A percentile compares a stretch with the other conserved stretches of the same genome.
Evolutionary conservation across 2,797 vertebrate species (phyloP).

Genomic region (Falco naumanni): DNA sequence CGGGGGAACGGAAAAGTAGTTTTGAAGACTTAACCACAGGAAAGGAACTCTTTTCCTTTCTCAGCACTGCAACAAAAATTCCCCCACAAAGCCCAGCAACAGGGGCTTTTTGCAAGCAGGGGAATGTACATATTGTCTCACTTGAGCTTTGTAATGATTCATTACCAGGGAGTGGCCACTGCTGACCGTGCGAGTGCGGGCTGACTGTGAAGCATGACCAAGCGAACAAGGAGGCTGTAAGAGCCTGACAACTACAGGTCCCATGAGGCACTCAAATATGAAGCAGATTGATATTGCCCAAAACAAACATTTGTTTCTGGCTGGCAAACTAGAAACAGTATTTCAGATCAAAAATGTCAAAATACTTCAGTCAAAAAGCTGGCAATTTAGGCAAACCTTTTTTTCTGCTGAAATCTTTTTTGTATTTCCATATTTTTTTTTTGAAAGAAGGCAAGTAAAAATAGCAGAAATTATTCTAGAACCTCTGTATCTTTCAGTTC

Average conservation of each 20-base stretch:
- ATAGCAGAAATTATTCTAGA: not conserved
- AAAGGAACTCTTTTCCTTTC: conserved; percentile 12
- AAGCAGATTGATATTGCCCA: not conserved
- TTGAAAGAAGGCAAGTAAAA: not conserved
- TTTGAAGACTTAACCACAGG: not conserved
- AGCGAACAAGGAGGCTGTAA: not conserved
- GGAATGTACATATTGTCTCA: not conserved
- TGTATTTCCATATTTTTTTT: not conserved
- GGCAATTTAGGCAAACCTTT: not conserved
- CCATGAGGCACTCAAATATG: not conserved
- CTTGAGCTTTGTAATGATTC: not conserved
- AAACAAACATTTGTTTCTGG: not conserved
- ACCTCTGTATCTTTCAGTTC: not conserved
- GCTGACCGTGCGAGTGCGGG: not conserved
- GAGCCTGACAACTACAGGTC: not conserved
- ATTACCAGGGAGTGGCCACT: not conserved
- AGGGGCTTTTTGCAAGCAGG: not conserved
- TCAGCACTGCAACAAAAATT: not conserved
- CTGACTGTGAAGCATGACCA: not conserved
- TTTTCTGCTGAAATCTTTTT: not conserved
- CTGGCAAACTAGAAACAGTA: not conserved
- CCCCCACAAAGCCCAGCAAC: not conserved
- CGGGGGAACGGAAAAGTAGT: not conserved
- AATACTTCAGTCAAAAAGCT: not conserved
- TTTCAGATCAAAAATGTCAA: not conserved